Evolutionary conservation across 2,888 invertebrate species (phyloP), one percentile per base, ranked within the genome.

Genomic region (Drosophila austrosaltans): DNA sequence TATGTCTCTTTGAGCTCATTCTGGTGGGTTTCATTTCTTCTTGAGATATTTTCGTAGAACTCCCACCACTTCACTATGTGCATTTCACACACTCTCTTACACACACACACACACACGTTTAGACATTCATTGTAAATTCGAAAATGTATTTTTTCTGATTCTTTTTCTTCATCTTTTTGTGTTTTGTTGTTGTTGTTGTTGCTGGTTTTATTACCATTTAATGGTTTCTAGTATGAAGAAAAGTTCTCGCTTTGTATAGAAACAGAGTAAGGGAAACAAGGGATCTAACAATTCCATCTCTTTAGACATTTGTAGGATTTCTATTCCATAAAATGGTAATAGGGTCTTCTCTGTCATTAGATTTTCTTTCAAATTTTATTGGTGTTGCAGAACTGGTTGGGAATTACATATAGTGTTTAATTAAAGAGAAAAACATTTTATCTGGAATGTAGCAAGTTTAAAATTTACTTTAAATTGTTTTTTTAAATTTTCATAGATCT

Each of bases 11-110:
- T n/a, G 42, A 6, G 42, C 42, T 42, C 42, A 42, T 42, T 42
- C 42, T 42, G 48, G 8, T 48, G 48, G 48, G 57, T 57, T 57
- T 39, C 57, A 57, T 57, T 57, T 57, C n/a, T 57, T 39, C 57
- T 57, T 39, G 6, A 57, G 39, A 57, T 57, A 57, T 57, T 54
- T 54, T 57, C 57, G 57, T 57, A 57, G 57, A 57, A 57, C 57
- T 57, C 57, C 57, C 57, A 48, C 48, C 48, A 4, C 25, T 48
- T 22, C 48, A 48, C 36, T 36, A 36, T 36, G 8, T 36, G 10
- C 36, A 36, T 36, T 36, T 36, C 36, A 36, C 36, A 36, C 22
- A 12, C 48, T 36, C 36, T 7, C 44, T 6, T 6, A 2, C 20
- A 48, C 48, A 25, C 12, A 12, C 48, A 48, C 48, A 48, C 48